Conservation (phyloP, 2,888 invertebrate genomes). For the Dasypogon diadema region DNA sequence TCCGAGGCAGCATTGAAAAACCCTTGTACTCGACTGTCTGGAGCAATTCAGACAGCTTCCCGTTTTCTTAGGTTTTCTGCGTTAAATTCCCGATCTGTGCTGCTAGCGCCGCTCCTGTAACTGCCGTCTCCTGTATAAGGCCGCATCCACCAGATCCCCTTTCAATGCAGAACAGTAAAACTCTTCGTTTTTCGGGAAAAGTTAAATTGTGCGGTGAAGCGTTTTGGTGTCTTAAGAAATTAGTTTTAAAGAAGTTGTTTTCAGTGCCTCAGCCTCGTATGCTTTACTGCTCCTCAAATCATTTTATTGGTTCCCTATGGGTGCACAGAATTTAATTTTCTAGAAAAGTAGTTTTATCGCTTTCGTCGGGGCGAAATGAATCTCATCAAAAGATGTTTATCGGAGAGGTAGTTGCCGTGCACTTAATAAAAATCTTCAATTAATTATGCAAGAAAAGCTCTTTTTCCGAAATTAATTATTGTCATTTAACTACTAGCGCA, state of each 20-base stretch:
- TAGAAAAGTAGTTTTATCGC: constrained; percentile 36
- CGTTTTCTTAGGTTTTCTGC: constrained; percentile 39
- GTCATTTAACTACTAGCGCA: too few species aligned
- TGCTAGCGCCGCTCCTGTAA: neutral
- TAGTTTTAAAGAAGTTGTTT: constrained; percentile 58
- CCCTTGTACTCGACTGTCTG: constrained; percentile 18
- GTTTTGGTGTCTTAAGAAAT: constrained; percentile 60
- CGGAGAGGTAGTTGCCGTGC: neutral
- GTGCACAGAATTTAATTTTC: constrained; percentile 45
- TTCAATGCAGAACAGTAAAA: constrained; percentile 50
- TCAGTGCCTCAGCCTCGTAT: constrained; percentile 16
- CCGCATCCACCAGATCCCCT: constrained; percentile 43
- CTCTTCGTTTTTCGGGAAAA: constrained; percentile 55
- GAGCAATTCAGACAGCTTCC: neutral
- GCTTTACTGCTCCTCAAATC: constrained; percentile 7
- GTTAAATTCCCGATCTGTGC: neutral
- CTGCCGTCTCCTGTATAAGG: neutral
- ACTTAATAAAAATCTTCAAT: too few species aligned
- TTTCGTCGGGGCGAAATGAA: neutral
- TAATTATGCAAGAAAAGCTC: too few species aligned
- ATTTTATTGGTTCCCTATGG: constrained; percentile 37
- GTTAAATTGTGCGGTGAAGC: constrained; percentile 60
- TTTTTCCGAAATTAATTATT: too few species aligned
- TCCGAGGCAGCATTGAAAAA: neutral
- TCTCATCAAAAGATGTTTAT: constrained; percentile 13